Evolutionary conservation across 2,113 vertebrate genomes (phyloP), one percentile per base, ranked within the genome.

Genomic region (Apistogramma diplotaenia): DNA sequence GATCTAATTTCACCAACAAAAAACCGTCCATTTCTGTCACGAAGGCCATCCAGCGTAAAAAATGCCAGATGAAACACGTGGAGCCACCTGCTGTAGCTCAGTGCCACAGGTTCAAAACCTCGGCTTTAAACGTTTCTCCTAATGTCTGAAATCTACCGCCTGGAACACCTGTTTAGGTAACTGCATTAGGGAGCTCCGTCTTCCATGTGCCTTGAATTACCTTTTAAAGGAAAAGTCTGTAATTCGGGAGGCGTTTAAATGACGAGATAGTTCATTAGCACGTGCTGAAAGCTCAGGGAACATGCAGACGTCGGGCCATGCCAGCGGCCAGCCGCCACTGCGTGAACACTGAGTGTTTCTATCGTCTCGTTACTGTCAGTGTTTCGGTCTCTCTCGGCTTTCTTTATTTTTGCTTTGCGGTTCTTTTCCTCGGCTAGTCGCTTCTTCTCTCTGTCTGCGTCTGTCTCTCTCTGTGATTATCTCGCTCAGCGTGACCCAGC

Each of bases 401-500:
- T 51, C 25, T 54, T 29, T 29, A 35, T n/a, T 56, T 37, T 43
- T 51, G 18, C 15, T 53, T 70, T 33, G 25, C 72, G 31, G 35
- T 40, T 59, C 7, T 31, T 29, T 55, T 1, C 23, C 18, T 35
- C 10, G 2, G 10, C 25, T 31, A 11, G 21, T 10, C 15, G 29
- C 35, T 80, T 27, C n/a, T 1, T 33, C 6, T 51, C 21, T 60
- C 57, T 55, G 9, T 70, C 19, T 25, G 31, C 62, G 7, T 70
- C 25, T 29, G 15, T 71, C 43, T 71, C 25, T 60, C 29, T 29
- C 59, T 60, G 25, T 46, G 74, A 70, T 40, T 56, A 16, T 81
- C 76, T 91, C 29, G 6, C 80, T 37, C n/a, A 3, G 21, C 59
- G 58, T 70, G 71, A 82, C 78, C 75, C 81, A 46, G 78, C 65